Evolutionary conservation across 2,888 invertebrate species (phyloP).

Genomic region (Melitaea athalia): DNA sequence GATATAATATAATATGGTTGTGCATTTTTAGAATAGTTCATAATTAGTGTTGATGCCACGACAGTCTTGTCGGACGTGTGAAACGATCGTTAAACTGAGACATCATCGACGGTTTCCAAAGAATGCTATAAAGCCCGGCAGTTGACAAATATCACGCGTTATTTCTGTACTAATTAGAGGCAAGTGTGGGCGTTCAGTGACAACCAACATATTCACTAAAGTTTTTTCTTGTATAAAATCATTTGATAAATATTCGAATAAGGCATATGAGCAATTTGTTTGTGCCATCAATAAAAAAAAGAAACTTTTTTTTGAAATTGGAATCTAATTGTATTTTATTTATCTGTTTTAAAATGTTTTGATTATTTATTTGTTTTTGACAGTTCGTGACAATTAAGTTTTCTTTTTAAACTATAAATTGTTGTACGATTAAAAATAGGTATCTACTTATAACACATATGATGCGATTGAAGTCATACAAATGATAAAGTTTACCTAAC

Average conservation of each 20-base stretch:
- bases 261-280: constrained; percentile 5
- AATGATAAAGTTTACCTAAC: too few relatives aligned
- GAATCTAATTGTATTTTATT: constrained; percentile 2
- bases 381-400: too few relatives aligned
- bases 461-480: too few relatives aligned
- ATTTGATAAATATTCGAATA: constrained; percentile 49
- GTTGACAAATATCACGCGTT: constrained; percentile 79
- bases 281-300: not conserved
- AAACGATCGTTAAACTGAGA: constrained; percentile 41
- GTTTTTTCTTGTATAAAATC: constrained; percentile 52
- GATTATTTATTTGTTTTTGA: too few relatives aligned
- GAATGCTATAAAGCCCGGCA: constrained; percentile 76
- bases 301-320: not conserved
- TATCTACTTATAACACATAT: too few relatives aligned
- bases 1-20: not conserved
- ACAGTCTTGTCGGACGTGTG: constrained; percentile 21
- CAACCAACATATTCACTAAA: constrained; percentile 51
- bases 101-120: constrained; percentile 64
- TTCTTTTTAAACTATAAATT: too few relatives aligned
- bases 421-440: too few relatives aligned
- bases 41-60: constrained; percentile 9
- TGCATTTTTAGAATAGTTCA: not conserved
- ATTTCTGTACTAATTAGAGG: constrained; percentile 81
- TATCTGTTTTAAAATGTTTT: not conserved
- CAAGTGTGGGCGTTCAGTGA: constrained; percentile 66